Base-by-base conservation (phyloP, 2,797 vertebrate genomes). In the Podarcis siculus region DNA sequence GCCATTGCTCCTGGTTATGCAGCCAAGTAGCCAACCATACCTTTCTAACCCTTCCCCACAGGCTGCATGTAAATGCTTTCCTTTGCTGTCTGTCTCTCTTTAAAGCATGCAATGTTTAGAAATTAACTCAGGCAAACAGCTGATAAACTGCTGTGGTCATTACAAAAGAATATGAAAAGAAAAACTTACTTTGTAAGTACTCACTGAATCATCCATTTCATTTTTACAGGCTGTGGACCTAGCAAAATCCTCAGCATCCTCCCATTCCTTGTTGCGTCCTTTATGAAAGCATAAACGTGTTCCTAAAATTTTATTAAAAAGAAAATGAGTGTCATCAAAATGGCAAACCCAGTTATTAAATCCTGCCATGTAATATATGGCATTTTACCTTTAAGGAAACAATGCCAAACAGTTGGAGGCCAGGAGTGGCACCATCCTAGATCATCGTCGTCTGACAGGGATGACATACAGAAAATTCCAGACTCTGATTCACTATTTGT, bases 401-500 rank as follows among this genome's bases (percentile, higher is more conserved):
- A 99, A 94, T 99, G 98, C 99, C 99, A 99, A 91, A 98, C 97
- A 78, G 99, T 99, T 90, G 98, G 97, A 81, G 99, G 99, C 99
- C 99, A 99, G 86, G 98, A 98, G 94, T 99, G 99, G 95, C 98
- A 99, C 99, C 99, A 99, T 89, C 98, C 99, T 97, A 99, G 97
- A 95, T 99, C 99, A 94, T 99, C 99, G 92, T 99, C 99, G 94
- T 99, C 99, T 73, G 98, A 99, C 94, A 99, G 98, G 1, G 99
- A 97, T 75, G 98, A 99, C 98, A 99, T 98, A 90, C 98, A 99
- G 97, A 99, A 99, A 95, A 99, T 97, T 79, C 98, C 98, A 83
- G 99, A 99, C 94, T 99, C 99, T 0, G 99, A 99, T 96, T 99
- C 99, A 91, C 99, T 99, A 94, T 97, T 98, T 3, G 96, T 98